Percentiles rank a stretch among this genome's conserved stretches.
These are phyloP conservation scores for Sicus ferrugineus DNA, from an alignment of 2,888 invertebrate genomes.

Conservation along the genomic window DNA sequence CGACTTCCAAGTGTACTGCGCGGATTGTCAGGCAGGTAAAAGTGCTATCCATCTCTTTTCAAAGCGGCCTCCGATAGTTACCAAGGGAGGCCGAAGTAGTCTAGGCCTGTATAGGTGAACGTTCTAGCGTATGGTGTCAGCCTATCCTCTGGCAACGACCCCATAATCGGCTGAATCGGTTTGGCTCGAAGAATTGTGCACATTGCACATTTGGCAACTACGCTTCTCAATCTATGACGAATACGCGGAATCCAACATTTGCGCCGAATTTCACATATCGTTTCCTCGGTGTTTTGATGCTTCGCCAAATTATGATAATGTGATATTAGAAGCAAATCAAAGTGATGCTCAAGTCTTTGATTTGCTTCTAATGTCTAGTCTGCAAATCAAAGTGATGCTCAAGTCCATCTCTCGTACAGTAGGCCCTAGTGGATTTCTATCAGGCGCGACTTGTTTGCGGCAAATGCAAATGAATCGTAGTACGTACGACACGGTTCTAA, in stretches of 20 bases:
- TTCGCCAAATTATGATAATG: no score
- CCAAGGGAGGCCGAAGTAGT: background rate
- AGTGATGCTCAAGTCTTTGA: no score
- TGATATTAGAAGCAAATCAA: no score
- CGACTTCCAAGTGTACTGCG: background rate
- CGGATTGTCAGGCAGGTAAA: no score
- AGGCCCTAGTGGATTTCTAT: background rate
- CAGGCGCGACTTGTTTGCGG: background rate
- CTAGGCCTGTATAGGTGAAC: background rate
- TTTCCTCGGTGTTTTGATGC: background rate
- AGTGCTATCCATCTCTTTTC: background rate
- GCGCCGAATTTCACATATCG: background rate
- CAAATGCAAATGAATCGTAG: background rate
- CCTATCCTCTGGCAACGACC: no score
- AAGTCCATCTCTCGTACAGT: background rate
- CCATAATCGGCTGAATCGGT: no score
- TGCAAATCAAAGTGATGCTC: background rate
- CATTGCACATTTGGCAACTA: no score
- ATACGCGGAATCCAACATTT: constrained; percentile 4
- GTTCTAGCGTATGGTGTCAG: background rate
- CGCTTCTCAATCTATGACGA: background rate
- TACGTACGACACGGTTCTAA: constrained; percentile 13
- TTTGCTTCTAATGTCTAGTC: no score
- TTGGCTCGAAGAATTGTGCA: no score
- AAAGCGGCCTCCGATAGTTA: background rate